Evolutionary conservation across 1,140 invertebrate genomes (phyloP), one percentile per base, ranked within the genome.

Genomic region (Aethina tumida): DNA sequence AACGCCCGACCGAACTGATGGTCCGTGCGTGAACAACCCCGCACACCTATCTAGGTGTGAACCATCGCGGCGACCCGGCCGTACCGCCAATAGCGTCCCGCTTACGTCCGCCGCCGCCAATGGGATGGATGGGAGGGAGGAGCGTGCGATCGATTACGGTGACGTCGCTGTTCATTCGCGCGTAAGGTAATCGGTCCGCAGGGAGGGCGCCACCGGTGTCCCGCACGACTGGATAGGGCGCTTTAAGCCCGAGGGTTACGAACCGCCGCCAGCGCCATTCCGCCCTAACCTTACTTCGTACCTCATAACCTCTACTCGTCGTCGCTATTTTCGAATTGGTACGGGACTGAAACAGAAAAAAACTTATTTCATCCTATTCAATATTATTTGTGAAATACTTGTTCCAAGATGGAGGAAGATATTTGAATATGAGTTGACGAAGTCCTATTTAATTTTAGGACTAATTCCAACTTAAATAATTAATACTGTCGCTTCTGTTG

Each of bases 1-100:
- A 35, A 35, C 33, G 33, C 16, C 4, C 8, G 19, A 35, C 33
- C 25, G 33, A 35, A n/a, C 25, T 14, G 22, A 19, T 25, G 25
- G 16, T n/a, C 22, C 17, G 33, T 22, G 19, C 33, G 16, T 13
- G 19, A 25, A n/a, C n/a, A n/a, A n/a, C 33, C 35, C 41, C 46
- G 33, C 45, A 52, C 52, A 55, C 52, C 52, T 55, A 43, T 44
- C 47, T 52, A 55, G 52, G 52, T 55, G 52, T 55, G 45, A 44
- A 50, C 52, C 33, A 36, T 39, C 26, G 33, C 29, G 15, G 14
- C 9, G 4, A 24, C 26, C 19, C 30, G 25, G 20, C 55, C 53
- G 51, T 54, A 57, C 38, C 19, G n/a, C 7, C 17, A 25, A 18
- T 7, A 41, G 31, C 22, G 39, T 37, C 25, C 24, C 31, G 24